Percentiles rank a stretch among this genome's conserved stretches.
Evolutionary conservation across 2,797 vertebrate species (phyloP).

Genomic region (Semotilus atromaculatus): DNA sequence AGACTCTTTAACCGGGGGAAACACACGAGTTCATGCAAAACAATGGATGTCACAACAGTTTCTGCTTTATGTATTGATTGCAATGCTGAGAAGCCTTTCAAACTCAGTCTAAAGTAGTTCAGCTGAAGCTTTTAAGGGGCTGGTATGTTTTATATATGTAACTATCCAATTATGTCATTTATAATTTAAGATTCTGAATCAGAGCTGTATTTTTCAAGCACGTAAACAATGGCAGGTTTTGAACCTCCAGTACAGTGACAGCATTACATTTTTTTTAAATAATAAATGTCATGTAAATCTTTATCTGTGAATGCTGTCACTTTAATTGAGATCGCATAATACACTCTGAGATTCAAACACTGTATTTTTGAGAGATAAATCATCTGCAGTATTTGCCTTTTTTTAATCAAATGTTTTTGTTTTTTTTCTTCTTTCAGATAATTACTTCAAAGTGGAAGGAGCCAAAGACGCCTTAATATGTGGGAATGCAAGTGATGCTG

Average conservation of each 20-base stretch:
- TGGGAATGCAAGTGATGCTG: slow-evolving; percentile 90
- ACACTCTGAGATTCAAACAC: not conserved
- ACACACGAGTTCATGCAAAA: not conserved
- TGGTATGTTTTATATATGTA: not conserved
- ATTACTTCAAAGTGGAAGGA: slow-evolving; percentile 89
- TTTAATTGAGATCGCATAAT: not conserved
- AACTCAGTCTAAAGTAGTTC: not conserved
- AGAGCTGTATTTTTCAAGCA: not conserved
- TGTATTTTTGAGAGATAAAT: not conserved
- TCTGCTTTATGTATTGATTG: not conserved
- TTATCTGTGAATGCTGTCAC: not conserved
- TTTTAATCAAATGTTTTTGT: not conserved
- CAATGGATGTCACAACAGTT: not conserved
- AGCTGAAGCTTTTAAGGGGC: not conserved
- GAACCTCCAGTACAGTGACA: not conserved
- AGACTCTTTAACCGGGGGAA: slow-evolving; percentile 25
- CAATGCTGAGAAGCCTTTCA: not conserved
- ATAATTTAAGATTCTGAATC: not conserved
- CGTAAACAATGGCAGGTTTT: not conserved
- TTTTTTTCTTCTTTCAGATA: slow-evolving; percentile 79
- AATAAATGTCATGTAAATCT: not conserved
- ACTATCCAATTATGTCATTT: not conserved
- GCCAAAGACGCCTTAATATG: slow-evolving; percentile 91
- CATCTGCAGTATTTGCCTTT: not conserved
- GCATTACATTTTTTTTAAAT: not conserved